Evolutionary conservation across 2,888 invertebrate genomes (phyloP).

Genomic region (Drosophila seclusa): DNA sequence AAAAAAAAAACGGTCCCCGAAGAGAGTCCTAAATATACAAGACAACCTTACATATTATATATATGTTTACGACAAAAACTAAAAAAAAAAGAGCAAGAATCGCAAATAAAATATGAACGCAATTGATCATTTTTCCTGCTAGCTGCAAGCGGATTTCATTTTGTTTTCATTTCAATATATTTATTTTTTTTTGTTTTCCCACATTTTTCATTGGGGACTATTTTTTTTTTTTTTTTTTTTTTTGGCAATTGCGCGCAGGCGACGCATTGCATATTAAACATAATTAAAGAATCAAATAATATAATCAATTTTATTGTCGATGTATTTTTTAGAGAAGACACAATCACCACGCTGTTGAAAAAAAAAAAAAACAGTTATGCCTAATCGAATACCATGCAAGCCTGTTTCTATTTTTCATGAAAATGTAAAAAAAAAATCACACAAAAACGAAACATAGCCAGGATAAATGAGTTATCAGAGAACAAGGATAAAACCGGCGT

Average conservation of each 20-base stretch:
- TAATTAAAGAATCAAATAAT: constrained; percentile 28
- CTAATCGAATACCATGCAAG: constrained; percentile 29
- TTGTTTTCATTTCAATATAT: constrained; percentile 16
- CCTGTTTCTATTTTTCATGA: constrained; percentile 54
- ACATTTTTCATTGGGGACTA: not conserved
- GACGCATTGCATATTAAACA: constrained; percentile 44
- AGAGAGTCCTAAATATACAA: constrained; percentile 40
- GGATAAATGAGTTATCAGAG: constrained; percentile 13
- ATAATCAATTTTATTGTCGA: constrained; percentile 54
- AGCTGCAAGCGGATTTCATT: constrained; percentile 50
- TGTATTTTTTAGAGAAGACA: constrained; percentile 46
- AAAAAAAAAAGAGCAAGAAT: constrained; percentile 14
- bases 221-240: constrained; percentile 6
- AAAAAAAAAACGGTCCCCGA: constrained; percentile 23
- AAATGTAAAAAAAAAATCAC: constrained; percentile 25
- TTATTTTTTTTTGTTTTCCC: not conserved
- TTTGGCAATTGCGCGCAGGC: constrained; percentile 61
- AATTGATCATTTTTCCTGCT: constrained; percentile 38
- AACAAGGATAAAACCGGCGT: constrained; percentile 7
- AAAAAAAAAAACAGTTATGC: constrained; percentile 17
- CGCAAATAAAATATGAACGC: constrained; percentile 45
- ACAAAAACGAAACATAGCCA: constrained; percentile 3
- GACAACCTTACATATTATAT: constrained; percentile 55
- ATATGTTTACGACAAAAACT: constrained; percentile 32
- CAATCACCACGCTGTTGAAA: constrained; percentile 9